Base-by-base conservation (phyloP, 2,888 invertebrate species). In the Ptychoptera contaminata region DNA sequence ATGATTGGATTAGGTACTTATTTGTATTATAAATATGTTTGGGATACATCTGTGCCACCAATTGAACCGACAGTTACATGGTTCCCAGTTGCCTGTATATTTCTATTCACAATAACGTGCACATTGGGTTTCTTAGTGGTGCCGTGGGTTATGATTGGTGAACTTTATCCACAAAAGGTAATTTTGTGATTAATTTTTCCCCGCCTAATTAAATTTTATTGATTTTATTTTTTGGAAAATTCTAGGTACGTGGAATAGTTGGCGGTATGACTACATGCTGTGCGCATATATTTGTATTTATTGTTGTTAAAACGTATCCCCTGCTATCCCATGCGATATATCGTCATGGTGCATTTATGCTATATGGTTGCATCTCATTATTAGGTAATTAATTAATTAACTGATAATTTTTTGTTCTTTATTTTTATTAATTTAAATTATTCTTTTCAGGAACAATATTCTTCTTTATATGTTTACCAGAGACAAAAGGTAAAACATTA, bases 61-160 rank as follows among this genome's bases (percentile, higher is more conserved):
- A 30, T 47, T 15, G 54, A 51, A 6, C 64, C 67, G 0, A 56
- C 58, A 14, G 59, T 67, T 53, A 70, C 74, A 1, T 79, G 78
- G 77, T 63, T 79, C 23, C 79, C 79, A 0, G 70, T 77, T 0
- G 60, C 69, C 36, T 70, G 72, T 51, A 74, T 79, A 48, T 75
- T 72, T 54, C 52, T 71, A 8, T 79, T 78, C 59, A 75, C 70
- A 7, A 65, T 76, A 32, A 67, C 71, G 9, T 78, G 78, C 48
- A 78, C 78, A 0, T 58, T 79, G 9, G 79, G 79, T 9, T 79
- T 76, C 53, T 61, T 79, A 41, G 77, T 79, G 36, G 73, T 79
- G 14, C 79, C 79, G 1, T 79, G 79, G 79, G 72, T 79, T 9
- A 79, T 79, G 79, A 79, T 79, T 45, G 79, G 79, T n/a, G 79